Evolutionary conservation across 2,888 invertebrate species (phyloP), one percentile per base, ranked within the genome.

Genomic region (Microctonus aethiopoides): DNA sequence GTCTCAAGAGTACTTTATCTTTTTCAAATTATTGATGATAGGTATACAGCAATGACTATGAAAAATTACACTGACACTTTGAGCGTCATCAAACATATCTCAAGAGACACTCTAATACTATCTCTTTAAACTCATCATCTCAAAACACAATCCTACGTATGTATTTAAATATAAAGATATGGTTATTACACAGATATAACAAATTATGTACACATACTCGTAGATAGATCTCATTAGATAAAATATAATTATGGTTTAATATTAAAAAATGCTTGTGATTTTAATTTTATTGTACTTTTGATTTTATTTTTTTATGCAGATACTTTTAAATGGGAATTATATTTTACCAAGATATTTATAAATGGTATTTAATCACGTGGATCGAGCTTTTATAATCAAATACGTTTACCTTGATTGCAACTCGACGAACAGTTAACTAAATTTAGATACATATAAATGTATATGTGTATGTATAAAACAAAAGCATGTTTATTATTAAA

Each of bases 1-100:
- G 51, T 51, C 26, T 62, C 62, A 29, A 13, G 46, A 26, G 46
- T 62, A 51, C 41, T 51, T 51, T 13, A 26, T 32, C 39, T 62
- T 62, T n/a, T 11, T 54, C 9, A 13, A 62, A 62, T 62, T 51
- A 62, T 62, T 51, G 16, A 62, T 46, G 62, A 61, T 39, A 61
- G 24, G 39, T 39, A 22, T 24, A 24, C 26, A 24, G 26, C 16
- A 46, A 46, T 16, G 46, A 16, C 46, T 46, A 16, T 46, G 46
- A 46, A 16, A 46, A 46, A 46, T 46, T 46, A 46, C 16, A 16
- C 46, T 16, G 46, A 46, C 46, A 46, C 16, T 16, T 46, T 46
- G 9, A 46, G 46, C 46, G 16, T 46, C 46, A 46, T 46, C 9
- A n/a, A 46, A 46, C 46, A n/a, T 20, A 46, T 46, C 46, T 46